These are phyloP conservation scores for Epizoanthus rinbou DNA, from an alignment of 92 coral and sea anemone genomes.

Conservation along the genomic window DNA sequence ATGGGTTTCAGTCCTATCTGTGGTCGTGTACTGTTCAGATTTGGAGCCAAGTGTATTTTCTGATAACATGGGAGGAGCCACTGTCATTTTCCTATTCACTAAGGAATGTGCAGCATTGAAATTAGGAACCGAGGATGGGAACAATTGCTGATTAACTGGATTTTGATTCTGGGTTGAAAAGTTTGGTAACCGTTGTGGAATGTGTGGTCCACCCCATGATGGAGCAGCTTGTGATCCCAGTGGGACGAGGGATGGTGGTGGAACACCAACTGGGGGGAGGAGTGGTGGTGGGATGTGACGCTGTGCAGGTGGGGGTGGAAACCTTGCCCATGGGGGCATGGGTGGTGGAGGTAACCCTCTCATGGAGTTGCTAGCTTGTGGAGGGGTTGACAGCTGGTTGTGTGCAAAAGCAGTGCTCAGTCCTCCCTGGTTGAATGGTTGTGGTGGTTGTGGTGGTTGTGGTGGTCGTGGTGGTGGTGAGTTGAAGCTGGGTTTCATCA, in stretches of 20 bases:
- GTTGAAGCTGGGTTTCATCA: slow-evolving; percentile 34
- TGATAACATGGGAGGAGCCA: not conserved
- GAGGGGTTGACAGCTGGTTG: not conserved
- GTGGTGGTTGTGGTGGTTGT: not conserved
- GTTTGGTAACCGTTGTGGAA: not conserved
- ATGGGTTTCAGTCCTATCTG: not conserved
- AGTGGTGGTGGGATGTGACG: slow-evolving; percentile 25
- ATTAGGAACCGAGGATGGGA: slow-evolving; percentile 6
- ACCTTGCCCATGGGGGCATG: slow-evolving; percentile 42
- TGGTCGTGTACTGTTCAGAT: not conserved
- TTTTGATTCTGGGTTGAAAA: slow-evolving; percentile 23
- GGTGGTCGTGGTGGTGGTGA: slow-evolving; percentile 38
- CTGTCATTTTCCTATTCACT: not conserved
- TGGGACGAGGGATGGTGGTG: slow-evolving; percentile 15
- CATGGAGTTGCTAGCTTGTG: not conserved
- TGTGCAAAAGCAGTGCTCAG: slow-evolving; percentile 14
- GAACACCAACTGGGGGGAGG: slow-evolving; percentile 22
- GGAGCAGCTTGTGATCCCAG: not conserved
- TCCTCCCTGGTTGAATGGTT: not conserved
- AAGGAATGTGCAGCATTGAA: not conserved
- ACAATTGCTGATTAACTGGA: slow-evolving; percentile 1
- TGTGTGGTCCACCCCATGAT: slow-evolving; percentile 2
- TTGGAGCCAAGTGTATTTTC: not conserved
- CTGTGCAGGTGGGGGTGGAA: slow-evolving; percentile 35
- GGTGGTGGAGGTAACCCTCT: slow-evolving; percentile 24